phyloP scores from a whole-genome alignment of 2,888 invertebrate genomes.

The Corythucha ciliata region DNA sequence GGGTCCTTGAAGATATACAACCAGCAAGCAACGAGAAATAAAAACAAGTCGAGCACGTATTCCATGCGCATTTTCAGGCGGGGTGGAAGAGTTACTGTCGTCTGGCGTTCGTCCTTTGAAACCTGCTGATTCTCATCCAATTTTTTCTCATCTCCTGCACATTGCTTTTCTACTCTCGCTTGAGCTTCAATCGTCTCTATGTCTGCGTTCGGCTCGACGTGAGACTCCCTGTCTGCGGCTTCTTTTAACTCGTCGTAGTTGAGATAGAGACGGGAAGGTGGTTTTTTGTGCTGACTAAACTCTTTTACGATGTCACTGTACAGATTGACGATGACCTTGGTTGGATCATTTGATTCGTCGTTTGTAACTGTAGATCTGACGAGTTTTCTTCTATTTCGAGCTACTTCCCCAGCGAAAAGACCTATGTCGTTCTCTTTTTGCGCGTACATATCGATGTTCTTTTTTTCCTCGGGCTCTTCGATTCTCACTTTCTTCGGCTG shows the following conservation, averaged over 20 bases:
- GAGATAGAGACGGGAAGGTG: slow-evolving; percentile 48
- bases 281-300: slow-evolving; percentile 50
- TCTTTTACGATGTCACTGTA: slow-evolving; percentile 71
- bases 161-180: background rate
- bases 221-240: slow-evolving; percentile 44
- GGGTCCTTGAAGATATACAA: slow-evolving; percentile 72
- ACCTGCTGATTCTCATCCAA: background rate
- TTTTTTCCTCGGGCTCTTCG: slow-evolving; percentile 32
- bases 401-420: slow-evolving; percentile 41
- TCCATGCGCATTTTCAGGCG: slow-evolving; percentile 49
- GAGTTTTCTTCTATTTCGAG: slow-evolving; percentile 39
- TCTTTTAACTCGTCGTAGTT: slow-evolving; percentile 54
- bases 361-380: too few species aligned
- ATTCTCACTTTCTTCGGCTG: slow-evolving; percentile 34
- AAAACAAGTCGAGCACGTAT: slow-evolving; percentile 63
- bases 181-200: background rate
- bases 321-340: slow-evolving; percentile 63
- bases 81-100: background rate
- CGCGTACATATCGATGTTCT: slow-evolving; percentile 21
- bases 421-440: slow-evolving; percentile 41
- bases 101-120: background rate
- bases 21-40: slow-evolving; percentile 68
- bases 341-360: too few species aligned
- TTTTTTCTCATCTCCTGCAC: background rate
- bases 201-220: background rate